Evolutionary conservation across 2,113 vertebrate genomes (phyloP).

Genomic region (Sapajus apella): DNA sequence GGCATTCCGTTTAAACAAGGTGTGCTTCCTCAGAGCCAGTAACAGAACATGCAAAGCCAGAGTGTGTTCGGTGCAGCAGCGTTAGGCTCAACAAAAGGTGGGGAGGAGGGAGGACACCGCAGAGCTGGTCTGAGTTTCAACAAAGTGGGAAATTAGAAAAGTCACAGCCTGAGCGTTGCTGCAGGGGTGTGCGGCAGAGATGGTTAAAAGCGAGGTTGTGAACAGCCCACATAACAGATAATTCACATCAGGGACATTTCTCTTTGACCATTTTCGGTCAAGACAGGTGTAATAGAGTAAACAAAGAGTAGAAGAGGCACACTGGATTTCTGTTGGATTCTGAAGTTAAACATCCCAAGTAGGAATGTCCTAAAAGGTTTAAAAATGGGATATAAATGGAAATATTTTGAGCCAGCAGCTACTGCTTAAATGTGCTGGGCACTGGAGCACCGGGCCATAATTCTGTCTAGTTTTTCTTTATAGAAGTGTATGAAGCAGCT

Average conservation of each 20-base stretch:
- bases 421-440: slow-evolving; percentile 21
- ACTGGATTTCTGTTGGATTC: neutral
- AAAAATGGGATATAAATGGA: slow-evolving; percentile 48
- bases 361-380: slow-evolving; percentile 32
- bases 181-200: slow-evolving; percentile 76
- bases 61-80: slow-evolving; percentile 55
- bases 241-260: slow-evolving; percentile 56
- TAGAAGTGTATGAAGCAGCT: slow-evolving; percentile 34
- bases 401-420: neutral
- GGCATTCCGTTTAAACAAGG: slow-evolving; percentile 44
- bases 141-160: slow-evolving; percentile 52
- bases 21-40: slow-evolving; percentile 75
- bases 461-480: slow-evolving; percentile 72
- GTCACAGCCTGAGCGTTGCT: slow-evolving; percentile 75
- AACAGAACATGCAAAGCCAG: slow-evolving; percentile 75
- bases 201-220: slow-evolving; percentile 76
- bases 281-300: slow-evolving; percentile 49
- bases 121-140: slow-evolving; percentile 66
- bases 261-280: slow-evolving; percentile 47
- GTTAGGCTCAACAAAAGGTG: slow-evolving; percentile 54
- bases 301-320: slow-evolving; percentile 20
- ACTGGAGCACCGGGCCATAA: slow-evolving; percentile 67
- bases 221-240: slow-evolving; percentile 70
- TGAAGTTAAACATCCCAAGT: slow-evolving; percentile 54
- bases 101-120: slow-evolving; percentile 59